These are phyloP conservation scores for Emmelina monodactyla DNA, from an alignment of 2,888 invertebrate genomes.

Conservation along the genomic window DNA sequence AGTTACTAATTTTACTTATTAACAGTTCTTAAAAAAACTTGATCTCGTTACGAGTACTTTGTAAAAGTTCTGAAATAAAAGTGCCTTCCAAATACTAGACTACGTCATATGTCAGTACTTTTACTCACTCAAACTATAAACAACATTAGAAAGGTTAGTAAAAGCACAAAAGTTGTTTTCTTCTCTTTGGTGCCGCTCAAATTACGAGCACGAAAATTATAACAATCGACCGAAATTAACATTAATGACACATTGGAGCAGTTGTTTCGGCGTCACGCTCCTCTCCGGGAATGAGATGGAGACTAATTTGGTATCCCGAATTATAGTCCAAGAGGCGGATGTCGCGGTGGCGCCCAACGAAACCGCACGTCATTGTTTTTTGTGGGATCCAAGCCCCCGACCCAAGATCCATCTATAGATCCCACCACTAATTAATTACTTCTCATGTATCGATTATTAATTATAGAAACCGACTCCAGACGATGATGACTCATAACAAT, in stretches of 20 bases:
- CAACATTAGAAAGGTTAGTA: too few relatives aligned
- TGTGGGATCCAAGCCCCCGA: conserved; percentile 47
- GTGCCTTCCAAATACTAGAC: too few relatives aligned
- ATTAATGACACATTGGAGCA: conserved; percentile 58
- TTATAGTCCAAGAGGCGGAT: conserved; percentile 59
- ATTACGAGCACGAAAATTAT: conserved; percentile 32
- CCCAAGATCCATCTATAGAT: conserved; percentile 41
- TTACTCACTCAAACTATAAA: too few relatives aligned
- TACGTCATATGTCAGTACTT: too few relatives aligned
- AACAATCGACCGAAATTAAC: conserved; percentile 52
- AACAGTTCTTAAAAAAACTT: too few relatives aligned
- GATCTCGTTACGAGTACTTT: too few relatives aligned
- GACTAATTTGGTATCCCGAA: conserved; percentile 63
- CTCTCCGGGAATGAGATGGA: conserved; percentile 50
- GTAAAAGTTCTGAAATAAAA: too few relatives aligned
- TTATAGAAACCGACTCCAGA: conserved; percentile 48
- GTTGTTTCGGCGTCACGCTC: conserved; percentile 56
- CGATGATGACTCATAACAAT: conserved; percentile 58
- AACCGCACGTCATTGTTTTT: conserved; percentile 67
- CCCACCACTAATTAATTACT: conserved; percentile 62
- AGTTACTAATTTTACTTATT: too few relatives aligned
- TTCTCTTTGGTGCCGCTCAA: conserved; percentile 13
- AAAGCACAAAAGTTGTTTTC: too few relatives aligned
- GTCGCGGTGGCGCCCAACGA: conserved; percentile 41
- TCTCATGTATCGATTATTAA: conserved; percentile 66